Percentiles rank a stretch among this genome's conserved stretches.
Conservation (phyloP, 2,113 vertebrate genomes). For the Verasper variegatus region DNA sequence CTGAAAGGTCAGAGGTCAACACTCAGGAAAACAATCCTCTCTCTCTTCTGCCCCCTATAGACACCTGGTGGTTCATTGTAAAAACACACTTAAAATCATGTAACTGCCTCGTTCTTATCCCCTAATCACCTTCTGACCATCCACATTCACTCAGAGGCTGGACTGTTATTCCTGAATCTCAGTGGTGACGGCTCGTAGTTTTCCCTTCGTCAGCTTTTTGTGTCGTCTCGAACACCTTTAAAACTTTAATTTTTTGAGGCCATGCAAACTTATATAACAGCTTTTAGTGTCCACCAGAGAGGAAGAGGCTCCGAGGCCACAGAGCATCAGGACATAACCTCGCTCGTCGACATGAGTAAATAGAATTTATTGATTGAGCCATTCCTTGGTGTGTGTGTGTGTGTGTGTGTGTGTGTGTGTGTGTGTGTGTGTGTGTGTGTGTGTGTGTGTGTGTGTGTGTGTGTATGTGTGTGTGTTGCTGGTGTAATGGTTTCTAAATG, state of each 20-base stretch:
- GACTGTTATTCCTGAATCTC: not conserved
- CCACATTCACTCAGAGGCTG: not conserved
- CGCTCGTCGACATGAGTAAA: constrained; percentile 58
- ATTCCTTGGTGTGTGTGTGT: constrained; percentile 26
- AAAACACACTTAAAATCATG: too few species aligned
- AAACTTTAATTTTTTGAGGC: not conserved
- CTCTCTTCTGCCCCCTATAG: not conserved
- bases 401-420: not conserved
- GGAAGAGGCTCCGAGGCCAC: not conserved
- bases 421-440: not conserved
- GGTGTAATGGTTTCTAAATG: constrained; percentile 43
- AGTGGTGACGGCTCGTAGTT: not conserved
- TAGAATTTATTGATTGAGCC: constrained; percentile 71
- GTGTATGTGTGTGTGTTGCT: not conserved
- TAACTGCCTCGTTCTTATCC: too few species aligned
- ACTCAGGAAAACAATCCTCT: not conserved
- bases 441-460: not conserved
- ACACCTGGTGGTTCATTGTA: too few species aligned
- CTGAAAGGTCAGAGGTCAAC: constrained; percentile 78
- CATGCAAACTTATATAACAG: not conserved
- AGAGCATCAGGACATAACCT: not conserved
- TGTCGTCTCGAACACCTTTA: not conserved
- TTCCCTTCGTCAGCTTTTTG: not conserved
- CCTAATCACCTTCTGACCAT: too few species aligned
- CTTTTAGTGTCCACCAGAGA: constrained; percentile 29